Evolutionary conservation across 2,797 vertebrate species (phyloP).

Genomic region (Astyanax mexicanus): DNA sequence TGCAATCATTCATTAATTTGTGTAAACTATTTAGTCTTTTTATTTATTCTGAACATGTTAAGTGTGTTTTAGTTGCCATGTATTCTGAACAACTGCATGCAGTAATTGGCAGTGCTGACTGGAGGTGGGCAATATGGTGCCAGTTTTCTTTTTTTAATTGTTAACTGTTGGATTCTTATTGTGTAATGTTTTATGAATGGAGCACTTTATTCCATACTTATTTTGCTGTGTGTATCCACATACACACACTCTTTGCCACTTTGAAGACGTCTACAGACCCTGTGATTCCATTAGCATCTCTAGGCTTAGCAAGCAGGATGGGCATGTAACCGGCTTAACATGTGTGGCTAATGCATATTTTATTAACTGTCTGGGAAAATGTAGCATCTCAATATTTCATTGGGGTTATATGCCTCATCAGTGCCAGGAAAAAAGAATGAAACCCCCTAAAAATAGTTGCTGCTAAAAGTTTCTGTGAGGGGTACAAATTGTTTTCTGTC

Average conservation of each 20-base stretch:
- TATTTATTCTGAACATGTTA: no score
- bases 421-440: conserved; percentile 53
- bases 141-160: not conserved
- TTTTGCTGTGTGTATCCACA: not conserved
- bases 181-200: not conserved
- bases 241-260: not conserved
- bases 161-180: not conserved
- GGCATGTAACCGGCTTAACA: conserved; percentile 33
- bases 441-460: conserved; percentile 52
- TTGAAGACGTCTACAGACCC: conserved; percentile 9
- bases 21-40: no score
- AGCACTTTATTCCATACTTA: not conserved
- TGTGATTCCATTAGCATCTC: conserved; percentile 30
- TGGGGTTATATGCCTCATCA: conserved; percentile 36
- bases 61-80: no score
- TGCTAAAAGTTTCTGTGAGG: conserved; percentile 43
- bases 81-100: no score
- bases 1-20: no score
- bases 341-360: conserved; percentile 55
- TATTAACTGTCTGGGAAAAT: conserved; percentile 55
- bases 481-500: conserved; percentile 28
- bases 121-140: no score
- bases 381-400: conserved; percentile 58
- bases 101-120: no score
- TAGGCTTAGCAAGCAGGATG: conserved; percentile 4